phyloP scores from a whole-genome alignment of 2,888 invertebrate species.

The Orthosia cruda region DNA sequence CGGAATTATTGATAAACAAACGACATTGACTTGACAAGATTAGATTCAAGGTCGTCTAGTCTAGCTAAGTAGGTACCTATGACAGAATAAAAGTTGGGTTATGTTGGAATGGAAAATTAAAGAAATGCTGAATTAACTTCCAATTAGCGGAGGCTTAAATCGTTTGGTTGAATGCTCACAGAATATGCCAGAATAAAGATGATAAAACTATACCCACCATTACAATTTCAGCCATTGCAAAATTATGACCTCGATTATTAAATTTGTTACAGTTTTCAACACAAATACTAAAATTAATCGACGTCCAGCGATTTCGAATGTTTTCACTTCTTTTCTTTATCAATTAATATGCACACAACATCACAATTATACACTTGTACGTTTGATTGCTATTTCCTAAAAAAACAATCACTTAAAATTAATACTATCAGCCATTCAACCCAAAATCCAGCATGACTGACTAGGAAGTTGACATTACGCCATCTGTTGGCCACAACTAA shows the following conservation, averaged over 20 bases:
- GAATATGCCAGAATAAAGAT: constrained; percentile 22
- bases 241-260: constrained; percentile 75
- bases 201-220: constrained; percentile 69
- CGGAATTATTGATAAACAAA: constrained; percentile 84
- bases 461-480: constrained; percentile 68
- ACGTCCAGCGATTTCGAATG: constrained; percentile 39
- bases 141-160: constrained; percentile 39
- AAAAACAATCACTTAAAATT: constrained; percentile 76
- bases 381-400: constrained; percentile 72
- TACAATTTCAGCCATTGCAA: constrained; percentile 79
- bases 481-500: constrained; percentile 74
- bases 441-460: constrained; percentile 76
- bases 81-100: constrained; percentile 87
- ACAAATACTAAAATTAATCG: constrained; percentile 64
- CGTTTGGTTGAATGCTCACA: neutral
- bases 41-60: constrained; percentile 91
- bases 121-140: constrained; percentile 61
- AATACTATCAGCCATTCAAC: constrained; percentile 87
- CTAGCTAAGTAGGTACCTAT: constrained; percentile 71
- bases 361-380: constrained; percentile 59
- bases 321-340: constrained; percentile 47
- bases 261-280: constrained; percentile 70
- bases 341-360: constrained; percentile 60
- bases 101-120: constrained; percentile 70
- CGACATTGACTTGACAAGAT: constrained; percentile 90